Percentiles rank a stretch among this genome's conserved stretches.
Conservation (phyloP, 2,888 invertebrate genomes). For the Yponomeuta malinellus region DNA sequence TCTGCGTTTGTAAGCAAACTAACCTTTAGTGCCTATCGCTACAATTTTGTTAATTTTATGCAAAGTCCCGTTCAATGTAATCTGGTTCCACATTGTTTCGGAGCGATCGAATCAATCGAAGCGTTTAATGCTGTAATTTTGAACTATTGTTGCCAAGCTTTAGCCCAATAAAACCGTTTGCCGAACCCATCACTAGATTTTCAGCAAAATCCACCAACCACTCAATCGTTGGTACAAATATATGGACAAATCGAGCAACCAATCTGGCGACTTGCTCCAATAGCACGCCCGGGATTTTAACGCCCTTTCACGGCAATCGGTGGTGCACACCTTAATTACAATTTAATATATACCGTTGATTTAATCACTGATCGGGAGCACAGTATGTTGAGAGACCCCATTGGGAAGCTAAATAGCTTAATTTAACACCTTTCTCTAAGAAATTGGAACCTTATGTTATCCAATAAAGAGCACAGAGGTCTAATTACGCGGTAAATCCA, state of each 20-base stretch:
- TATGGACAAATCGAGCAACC: constrained; percentile 16
- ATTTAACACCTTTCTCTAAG: background rate
- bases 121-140: constrained; percentile 7
- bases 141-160: constrained; percentile 10
- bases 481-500: too few relatives aligned
- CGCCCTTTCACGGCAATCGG: constrained; percentile 32
- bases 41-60: background rate
- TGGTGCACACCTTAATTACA: constrained; percentile 62
- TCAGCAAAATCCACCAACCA: background rate
- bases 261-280: constrained; percentile 16
- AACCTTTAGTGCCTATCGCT: background rate
- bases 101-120: constrained; percentile 12
- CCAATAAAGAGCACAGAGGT: background rate
- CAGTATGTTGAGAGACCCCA: background rate
- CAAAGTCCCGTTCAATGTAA: constrained; percentile 1
- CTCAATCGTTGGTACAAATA: constrained; percentile 14
- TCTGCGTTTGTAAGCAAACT: background rate
- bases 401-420: background rate
- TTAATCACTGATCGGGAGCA: constrained; percentile 62
- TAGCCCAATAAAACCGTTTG: constrained; percentile 5
- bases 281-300: constrained; percentile 36
- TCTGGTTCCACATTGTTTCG: background rate
- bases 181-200: background rate
- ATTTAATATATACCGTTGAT: constrained; percentile 71
- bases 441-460: background rate